Base-by-base conservation (phyloP, 2,797 vertebrate genomes). In the Anas acuta region DNA sequence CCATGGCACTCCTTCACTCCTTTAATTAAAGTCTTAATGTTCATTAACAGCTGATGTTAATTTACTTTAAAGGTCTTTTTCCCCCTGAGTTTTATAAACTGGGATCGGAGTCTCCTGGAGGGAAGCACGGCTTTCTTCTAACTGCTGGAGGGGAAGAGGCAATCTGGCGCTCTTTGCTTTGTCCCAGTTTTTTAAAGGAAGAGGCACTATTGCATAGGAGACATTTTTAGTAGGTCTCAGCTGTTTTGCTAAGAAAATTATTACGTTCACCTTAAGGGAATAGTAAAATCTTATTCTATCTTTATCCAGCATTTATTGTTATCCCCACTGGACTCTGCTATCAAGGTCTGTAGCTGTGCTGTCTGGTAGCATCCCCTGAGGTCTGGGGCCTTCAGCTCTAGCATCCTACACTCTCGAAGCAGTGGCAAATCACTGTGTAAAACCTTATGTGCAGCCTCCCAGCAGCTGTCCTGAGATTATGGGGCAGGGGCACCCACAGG, bases 21-120 rank as follows among this genome's bases (percentile, higher is more conserved):
- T 90, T 88, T 93, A 93, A 95, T 97, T 95, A 96, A 94, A 73
- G 60, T 49, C 57, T 80, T 92, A 74, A 41, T 54, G 87, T 93
- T 93, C 57, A 95, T 92, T 94, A 92, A 94, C 45, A 43, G 72
- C 30, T 80, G 74, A 85, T 57, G 64, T 77, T 93, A 84, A 93
- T 73, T 76, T 88, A 88, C 37, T 90, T 88, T 47, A 47, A 25
- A 67, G 39, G 28, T 89, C 28, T 20, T 72, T 85, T 65, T 19
- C 1, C 2, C 13, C 13, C 9, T 20, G 53, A 1, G 58, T 92
- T 94, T 90, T 92, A 72, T 62, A 91, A 92, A 83, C 13, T 21
- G 61, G 65, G 33, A 85, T 70, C 47, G 26, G 35, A 51, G 64
- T 71, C 76, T 90, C 67, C 64, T 84, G 57, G 56, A 94, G 85